A percentile compares a stretch with the other conserved stretches of the same genome.
Evolutionary conservation across 1,140 invertebrate genomes (phyloP).

Genomic region (Drosophila nigrodunni): DNA sequence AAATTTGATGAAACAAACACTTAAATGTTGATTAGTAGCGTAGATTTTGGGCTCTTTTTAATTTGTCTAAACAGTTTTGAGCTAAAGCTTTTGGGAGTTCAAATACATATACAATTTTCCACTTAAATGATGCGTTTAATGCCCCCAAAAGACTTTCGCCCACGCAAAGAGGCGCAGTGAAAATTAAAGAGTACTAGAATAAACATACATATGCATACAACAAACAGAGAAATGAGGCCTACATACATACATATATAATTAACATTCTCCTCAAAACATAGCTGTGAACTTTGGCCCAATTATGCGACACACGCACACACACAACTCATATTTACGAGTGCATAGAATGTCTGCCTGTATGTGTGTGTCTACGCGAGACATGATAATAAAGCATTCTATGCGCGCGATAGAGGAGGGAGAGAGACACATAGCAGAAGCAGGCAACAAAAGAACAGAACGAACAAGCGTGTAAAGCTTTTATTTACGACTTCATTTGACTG

Average conservation of each 20-base stretch:
- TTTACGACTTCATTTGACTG: slow-evolving; percentile 56
- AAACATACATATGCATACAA: not conserved
- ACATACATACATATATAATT: slow-evolving; percentile 32
- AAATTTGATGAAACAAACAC: not conserved
- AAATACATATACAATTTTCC: not conserved
- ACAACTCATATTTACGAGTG: slow-evolving; percentile 39
- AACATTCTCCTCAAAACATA: slow-evolving; percentile 42
- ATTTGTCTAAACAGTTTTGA: too few species aligned
- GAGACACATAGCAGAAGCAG: slow-evolving; percentile 5
- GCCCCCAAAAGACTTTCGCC: slow-evolving; percentile 38
- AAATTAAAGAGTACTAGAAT: slow-evolving; percentile 7
- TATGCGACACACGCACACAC: slow-evolving; percentile 27
- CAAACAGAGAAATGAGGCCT: not conserved
- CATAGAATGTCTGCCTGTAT: not conserved
- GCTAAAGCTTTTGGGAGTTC: not conserved
- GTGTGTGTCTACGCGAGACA: slow-evolving; percentile 19
- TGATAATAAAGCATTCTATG: slow-evolving; percentile 42
- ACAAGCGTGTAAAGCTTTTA: slow-evolving; percentile 49
- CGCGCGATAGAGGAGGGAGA: not conserved
- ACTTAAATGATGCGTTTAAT: slow-evolving; percentile 33
- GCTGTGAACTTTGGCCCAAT: slow-evolving; percentile 58
- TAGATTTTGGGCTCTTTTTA: too few species aligned
- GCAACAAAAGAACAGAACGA: slow-evolving; percentile 21
- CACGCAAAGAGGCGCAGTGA: slow-evolving; percentile 13
- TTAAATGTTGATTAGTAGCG: slow-evolving; percentile 1